Conservation (phyloP, 2,888 invertebrate species). For the Seira ritae region DNA sequence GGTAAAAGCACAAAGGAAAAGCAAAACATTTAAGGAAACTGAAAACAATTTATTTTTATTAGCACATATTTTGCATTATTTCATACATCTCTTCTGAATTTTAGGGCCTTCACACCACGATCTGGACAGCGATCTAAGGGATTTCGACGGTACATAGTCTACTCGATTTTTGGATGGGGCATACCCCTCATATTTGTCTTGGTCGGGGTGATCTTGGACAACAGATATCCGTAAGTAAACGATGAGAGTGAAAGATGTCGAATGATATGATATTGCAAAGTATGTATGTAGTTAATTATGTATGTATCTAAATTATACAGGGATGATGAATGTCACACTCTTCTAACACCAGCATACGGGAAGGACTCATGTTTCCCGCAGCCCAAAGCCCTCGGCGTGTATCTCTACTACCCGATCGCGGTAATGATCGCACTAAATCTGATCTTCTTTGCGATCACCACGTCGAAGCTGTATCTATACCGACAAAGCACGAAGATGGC, state of each 20-base stretch:
- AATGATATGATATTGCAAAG: neutral
- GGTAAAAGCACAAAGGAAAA: no score
- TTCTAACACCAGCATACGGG: constrained; percentile 66
- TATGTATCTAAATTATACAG: no score
- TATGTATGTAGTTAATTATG: neutral
- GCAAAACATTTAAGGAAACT: no score
- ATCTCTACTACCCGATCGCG: constrained; percentile 68
- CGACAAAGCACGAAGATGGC: constrained; percentile 67
- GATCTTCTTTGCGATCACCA: constrained; percentile 64
- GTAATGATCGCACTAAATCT: constrained; percentile 61
- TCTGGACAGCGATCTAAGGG: constrained; percentile 52
- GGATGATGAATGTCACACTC: constrained; percentile 35
- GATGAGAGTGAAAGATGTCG: neutral
- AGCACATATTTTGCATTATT: no score
- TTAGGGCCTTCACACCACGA: constrained; percentile 62
- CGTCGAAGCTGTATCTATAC: constrained; percentile 64
- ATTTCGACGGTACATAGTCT: constrained; percentile 46
- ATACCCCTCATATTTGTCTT: constrained; percentile 56
- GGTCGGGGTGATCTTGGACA: constrained; percentile 49
- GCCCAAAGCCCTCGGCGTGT: constrained; percentile 57
- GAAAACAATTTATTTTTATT: no score
- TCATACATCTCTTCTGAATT: no score
- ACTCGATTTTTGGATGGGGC: constrained; percentile 68
- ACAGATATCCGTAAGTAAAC: constrained; percentile 54
- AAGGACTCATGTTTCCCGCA: constrained; percentile 60